Evolutionary conservation across 1,140 invertebrate species (phyloP).

Genomic region (Diachasma alloeum): DNA sequence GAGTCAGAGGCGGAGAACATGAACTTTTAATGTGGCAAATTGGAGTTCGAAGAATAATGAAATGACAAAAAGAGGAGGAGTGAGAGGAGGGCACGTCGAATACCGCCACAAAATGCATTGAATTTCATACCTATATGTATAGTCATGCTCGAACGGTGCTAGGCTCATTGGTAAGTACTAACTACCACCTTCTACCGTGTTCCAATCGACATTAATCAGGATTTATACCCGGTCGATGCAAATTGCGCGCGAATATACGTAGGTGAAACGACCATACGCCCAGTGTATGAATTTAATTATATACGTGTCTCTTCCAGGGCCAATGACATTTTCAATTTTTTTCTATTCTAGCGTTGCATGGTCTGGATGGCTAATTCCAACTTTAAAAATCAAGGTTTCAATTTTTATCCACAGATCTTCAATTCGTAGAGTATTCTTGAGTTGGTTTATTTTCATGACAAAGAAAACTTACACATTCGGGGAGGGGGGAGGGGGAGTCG

Average conservation of each 20-base stretch:
- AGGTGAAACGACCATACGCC: neutral
- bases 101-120: neutral
- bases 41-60: neutral
- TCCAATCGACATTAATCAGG: conserved; percentile 18
- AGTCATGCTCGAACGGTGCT: conserved; percentile 20
- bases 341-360: too few relatives aligned
- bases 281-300: conserved; percentile 1
- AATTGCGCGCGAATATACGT: conserved; percentile 2
- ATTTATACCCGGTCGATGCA: conserved; percentile 2
- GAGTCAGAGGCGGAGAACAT: neutral
- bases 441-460: too few relatives aligned
- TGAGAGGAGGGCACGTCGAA: neutral
- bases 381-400: too few relatives aligned
- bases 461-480: too few relatives aligned
- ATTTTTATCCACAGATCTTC: too few relatives aligned
- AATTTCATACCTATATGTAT: neutral
- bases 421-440: too few relatives aligned
- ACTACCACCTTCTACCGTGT: conserved; percentile 6
- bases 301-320: neutral
- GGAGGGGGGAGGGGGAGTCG: too few relatives aligned
- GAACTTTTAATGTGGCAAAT: neutral
- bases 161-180: conserved; percentile 18
- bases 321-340: neutral
- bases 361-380: too few relatives aligned
- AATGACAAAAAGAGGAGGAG: neutral